Base-by-base conservation (phyloP, 2,797 vertebrate species). In the Taeniopygia guttata region DNA sequence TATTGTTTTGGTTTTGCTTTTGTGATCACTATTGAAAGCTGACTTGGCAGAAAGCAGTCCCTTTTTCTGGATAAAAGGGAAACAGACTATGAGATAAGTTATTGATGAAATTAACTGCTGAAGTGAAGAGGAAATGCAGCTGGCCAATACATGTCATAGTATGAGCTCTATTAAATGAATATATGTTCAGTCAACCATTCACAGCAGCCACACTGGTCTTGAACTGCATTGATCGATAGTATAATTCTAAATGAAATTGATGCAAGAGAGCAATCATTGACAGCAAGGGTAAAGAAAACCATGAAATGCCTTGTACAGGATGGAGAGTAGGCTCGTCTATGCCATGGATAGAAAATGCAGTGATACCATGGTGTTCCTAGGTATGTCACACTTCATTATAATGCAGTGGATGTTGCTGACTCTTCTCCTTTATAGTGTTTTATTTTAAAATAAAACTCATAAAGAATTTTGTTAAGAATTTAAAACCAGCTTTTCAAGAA, bases 211-310 rank as follows among this genome's bases (percentile, higher is more conserved):
- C 97, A 97, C 97, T 98, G 98, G 98, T 98, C 98, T 97, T 98
- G 98, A 98, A 98, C 98, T 98, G 97, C 98, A 98, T 99, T 97
- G 98, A 98, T 99, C 98, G 97, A 95, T 98, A 96, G 98, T 98
- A 98, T 99, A 98, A 98, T 99, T 99, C 98, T 98, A 98, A 98
- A 98, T 98, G 97, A 98, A 99, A 98, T 97, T 98, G 98, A 99
- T 99, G 98, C 98, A 98, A 98, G 98, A 98, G 98, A 98, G 98
- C 98, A 98, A 93, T 97, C 98, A 98, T 98, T 98, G 98, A 98
- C 98, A 99, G 98, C 98, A 98, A 98, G 98, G 98, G 98, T 98
- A 98, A 98, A 98, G 98, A 98, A 98, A 98, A 98, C 98, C 98
- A 98, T 98, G 97, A 98, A 98, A 98, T 97, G 96, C 97, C 98